Percentiles rank a stretch among this genome's conserved stretches.
phyloP scores from a whole-genome alignment of 2,888 invertebrate genomes.

The Seira sanloemensis region DNA sequence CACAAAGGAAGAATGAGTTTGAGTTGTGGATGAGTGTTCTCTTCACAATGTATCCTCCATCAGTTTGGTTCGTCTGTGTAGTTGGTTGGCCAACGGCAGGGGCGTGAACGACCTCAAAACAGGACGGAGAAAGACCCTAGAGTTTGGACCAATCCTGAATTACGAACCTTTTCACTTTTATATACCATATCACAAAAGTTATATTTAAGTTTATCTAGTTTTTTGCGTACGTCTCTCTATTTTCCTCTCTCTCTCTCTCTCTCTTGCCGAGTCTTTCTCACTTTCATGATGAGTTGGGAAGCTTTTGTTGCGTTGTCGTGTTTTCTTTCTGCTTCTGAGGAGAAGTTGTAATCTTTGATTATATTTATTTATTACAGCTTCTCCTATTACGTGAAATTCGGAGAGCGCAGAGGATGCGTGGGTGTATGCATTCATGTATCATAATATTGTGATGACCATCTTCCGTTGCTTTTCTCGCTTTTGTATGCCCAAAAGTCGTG shows the following conservation, averaged over 20 bases:
- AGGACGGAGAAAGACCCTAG: conserved; percentile 70
- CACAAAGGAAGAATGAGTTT: neutral
- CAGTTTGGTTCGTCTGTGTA: conserved; percentile 48
- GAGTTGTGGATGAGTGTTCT: no score
- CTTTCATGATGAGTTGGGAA: no score
- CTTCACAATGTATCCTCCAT: no score
- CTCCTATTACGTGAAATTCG: no score
- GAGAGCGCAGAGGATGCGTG: no score
- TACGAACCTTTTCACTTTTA: conserved; percentile 52
- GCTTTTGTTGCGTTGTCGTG: neutral
- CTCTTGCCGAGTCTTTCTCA: neutral
- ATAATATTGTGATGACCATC: no score
- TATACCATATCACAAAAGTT: conserved; percentile 61
- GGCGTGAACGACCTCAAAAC: conserved; percentile 68
- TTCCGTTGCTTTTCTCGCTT: no score
- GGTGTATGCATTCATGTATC: no score
- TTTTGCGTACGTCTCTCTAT: conserved; percentile 37
- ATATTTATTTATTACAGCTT: no score
- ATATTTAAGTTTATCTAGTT: conserved; percentile 48
- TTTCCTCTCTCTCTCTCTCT: conserved; percentile 42
- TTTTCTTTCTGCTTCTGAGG: neutral
- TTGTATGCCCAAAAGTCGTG: no score
- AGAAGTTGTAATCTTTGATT: no score
- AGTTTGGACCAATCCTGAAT: conserved; percentile 63
- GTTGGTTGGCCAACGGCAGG: conserved; percentile 69